phyloP scores from a whole-genome alignment of 2,113 vertebrate species.

The Ginglymostoma cirratum region DNA sequence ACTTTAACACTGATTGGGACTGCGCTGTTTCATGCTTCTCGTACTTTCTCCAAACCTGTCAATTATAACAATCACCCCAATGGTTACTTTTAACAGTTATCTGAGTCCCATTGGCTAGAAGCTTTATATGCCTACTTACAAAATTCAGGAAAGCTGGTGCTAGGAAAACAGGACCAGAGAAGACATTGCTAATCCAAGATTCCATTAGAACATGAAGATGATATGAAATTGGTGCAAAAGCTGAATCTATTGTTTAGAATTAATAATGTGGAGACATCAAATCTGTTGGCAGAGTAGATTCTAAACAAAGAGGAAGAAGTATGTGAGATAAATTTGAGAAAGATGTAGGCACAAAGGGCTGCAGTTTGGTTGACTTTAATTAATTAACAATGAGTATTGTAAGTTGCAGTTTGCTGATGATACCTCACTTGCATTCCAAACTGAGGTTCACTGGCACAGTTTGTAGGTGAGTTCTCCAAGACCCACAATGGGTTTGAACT shows the following conservation, averaged over 20 bases:
- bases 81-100: neutral
- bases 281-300: neutral
- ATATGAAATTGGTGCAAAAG: neutral
- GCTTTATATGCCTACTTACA: neutral
- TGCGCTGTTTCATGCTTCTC: neutral
- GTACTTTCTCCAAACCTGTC: neutral
- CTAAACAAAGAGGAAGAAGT: neutral
- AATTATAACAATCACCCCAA: neutral
- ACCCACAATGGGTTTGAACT: too few species aligned
- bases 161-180: neutral
- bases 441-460: too few species aligned
- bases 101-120: neutral
- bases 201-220: neutral
- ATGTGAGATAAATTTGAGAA: neutral
- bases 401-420: too few species aligned
- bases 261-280: neutral
- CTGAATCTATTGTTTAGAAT: neutral
- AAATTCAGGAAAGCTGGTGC: neutral
- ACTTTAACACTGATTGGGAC: neutral
- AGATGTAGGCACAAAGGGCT: neutral
- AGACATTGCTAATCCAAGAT: neutral
- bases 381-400: too few species aligned
- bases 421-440: too few species aligned
- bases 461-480: too few species aligned
- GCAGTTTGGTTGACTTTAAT: neutral